Evolutionary conservation across 2,113 vertebrate species (phyloP).

Genomic region (Osmerus eperlanus): DNA sequence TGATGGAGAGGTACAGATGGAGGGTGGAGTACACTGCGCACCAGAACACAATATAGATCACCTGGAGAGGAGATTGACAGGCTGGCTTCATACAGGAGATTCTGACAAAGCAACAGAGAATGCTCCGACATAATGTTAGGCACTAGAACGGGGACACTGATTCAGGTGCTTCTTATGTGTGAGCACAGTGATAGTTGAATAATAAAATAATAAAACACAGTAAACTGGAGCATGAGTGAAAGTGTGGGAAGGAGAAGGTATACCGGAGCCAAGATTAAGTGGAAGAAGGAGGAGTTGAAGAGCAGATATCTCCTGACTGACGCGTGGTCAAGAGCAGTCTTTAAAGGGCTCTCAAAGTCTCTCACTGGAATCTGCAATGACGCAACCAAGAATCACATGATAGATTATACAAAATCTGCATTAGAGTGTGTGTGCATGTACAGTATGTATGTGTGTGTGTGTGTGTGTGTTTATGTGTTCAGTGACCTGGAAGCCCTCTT

Average conservation of each 20-base stretch:
- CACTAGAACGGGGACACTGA: background rate
- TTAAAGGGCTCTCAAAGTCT: conserved; percentile 67
- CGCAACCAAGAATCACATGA: background rate
- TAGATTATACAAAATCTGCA: background rate
- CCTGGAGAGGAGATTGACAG: conserved; percentile 42
- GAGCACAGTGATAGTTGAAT: background rate
- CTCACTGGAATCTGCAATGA: conserved; percentile 59
- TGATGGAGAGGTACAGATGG: conserved; percentile 59
- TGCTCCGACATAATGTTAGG: background rate
- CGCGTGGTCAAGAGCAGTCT: conserved; percentile 56
- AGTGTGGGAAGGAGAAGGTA: background rate
- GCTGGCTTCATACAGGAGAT: background rate
- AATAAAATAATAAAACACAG: background rate
- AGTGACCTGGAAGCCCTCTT: conserved; percentile 66
- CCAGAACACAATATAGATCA: conserved; percentile 74
- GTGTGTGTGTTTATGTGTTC: background rate
- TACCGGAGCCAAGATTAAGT: conserved; percentile 72
- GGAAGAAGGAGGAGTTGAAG: conserved; percentile 71
- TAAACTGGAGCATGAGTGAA: background rate
- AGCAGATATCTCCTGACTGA: conserved; percentile 70
- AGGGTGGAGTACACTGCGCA: conserved; percentile 71
- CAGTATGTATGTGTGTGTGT: background rate
- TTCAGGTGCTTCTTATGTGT: background rate
- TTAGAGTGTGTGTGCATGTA: background rate
- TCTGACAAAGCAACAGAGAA: background rate